A percentile compares a stretch with the other conserved stretches of the same genome.
Evolutionary conservation across 1,140 invertebrate genomes (phyloP).

Genomic region (Heliothis subflexa): DNA sequence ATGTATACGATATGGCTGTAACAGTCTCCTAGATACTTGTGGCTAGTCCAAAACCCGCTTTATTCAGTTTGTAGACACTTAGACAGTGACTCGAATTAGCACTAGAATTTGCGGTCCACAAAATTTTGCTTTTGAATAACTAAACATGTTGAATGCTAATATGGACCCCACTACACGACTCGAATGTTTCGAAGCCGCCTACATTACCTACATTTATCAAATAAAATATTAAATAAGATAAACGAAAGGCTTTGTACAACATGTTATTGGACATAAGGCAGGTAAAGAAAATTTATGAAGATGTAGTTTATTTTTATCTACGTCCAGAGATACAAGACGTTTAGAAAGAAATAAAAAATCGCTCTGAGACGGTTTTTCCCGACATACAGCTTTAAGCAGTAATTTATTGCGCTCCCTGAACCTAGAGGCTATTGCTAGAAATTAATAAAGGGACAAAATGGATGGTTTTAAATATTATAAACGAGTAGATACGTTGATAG

Average conservation of each 20-base stretch:
- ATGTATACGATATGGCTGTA: neutral
- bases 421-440: too few species aligned
- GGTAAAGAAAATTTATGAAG: constrained; percentile 33
- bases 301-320: constrained; percentile 33
- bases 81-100: constrained; percentile 13
- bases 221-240: constrained; percentile 46
- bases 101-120: neutral
- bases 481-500: too few species aligned
- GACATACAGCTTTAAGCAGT: neutral
- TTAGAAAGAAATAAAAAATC: constrained; percentile 24
- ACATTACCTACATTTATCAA: constrained; percentile 40
- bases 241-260: constrained; percentile 39
- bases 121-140: constrained; percentile 20
- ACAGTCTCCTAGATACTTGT: neutral
- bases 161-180: constrained; percentile 7
- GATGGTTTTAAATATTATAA: too few species aligned
- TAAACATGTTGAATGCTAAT: constrained; percentile 6
- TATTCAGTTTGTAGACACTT: neutral
- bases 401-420: constrained; percentile 2
- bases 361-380: neutral
- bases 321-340: constrained; percentile 12
- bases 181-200: neutral
- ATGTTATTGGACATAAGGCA: constrained; percentile 24
- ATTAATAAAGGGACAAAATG: too few species aligned
- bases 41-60: neutral